Evolutionary conservation across 1,140 invertebrate species (phyloP).

Genomic region (Bombus pascuorum): DNA sequence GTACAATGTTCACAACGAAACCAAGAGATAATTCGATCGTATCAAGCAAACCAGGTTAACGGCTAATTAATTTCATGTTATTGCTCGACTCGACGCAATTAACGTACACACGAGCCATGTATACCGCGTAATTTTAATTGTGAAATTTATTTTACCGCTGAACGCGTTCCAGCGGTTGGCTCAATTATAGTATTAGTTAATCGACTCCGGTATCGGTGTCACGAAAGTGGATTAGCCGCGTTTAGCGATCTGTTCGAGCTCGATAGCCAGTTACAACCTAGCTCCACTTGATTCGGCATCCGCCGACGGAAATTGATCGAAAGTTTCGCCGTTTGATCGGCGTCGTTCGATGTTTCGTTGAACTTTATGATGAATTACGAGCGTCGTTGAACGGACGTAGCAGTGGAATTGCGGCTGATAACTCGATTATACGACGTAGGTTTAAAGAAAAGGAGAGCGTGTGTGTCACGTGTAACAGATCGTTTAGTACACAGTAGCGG

Average conservation of each 20-base stretch:
- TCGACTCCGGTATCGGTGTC: neutral
- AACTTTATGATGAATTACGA: neutral
- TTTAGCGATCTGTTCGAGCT: neutral
- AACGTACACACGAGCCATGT: neutral
- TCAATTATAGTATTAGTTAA: conserved; percentile 26
- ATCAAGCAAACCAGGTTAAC: neutral
- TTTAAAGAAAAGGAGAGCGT: too few species aligned
- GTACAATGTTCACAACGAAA: neutral
- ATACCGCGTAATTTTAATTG: conserved; percentile 12
- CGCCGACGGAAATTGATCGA: neutral
- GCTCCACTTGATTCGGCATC: neutral
- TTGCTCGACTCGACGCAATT: conserved; percentile 16
- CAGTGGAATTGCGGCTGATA: neutral
- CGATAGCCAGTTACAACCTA: neutral
- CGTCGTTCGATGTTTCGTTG: neutral
- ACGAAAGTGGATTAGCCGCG: conserved; percentile 13
- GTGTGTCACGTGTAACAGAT: too few species aligned
- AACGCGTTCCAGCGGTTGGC: neutral
- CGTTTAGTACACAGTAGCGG: too few species aligned
- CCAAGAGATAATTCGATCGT: neutral
- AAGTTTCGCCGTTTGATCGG: neutral
- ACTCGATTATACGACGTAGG: neutral
- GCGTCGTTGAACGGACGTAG: neutral
- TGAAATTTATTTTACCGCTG: conserved; percentile 12
- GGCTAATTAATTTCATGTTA: conserved; percentile 37